Conservation (phyloP, 2,797 vertebrate species). For the Falco biarmicus region DNA sequence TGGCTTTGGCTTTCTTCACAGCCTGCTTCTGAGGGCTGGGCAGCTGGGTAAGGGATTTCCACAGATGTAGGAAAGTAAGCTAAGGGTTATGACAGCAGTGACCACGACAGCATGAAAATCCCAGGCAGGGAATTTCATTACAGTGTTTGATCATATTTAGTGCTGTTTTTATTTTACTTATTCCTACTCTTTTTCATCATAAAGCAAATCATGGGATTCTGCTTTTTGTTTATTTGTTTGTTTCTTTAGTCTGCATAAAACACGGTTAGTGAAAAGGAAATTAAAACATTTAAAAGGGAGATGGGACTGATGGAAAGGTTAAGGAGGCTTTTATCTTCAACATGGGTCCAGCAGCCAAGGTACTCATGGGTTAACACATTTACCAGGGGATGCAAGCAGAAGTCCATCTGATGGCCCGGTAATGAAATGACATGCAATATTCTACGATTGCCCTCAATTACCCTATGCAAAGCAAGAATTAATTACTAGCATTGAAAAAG, state of each 20-base stretch:
- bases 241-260: not conserved
- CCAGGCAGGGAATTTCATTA: not conserved
- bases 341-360: not conserved
- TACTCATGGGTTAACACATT: conserved; percentile 69
- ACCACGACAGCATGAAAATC: not conserved
- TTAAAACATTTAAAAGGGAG: conserved; percentile 8
- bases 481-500: conserved; percentile 81
- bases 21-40: not conserved
- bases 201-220: not conserved
- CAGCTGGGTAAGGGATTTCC: not conserved
- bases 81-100: not conserved
- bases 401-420: conserved; percentile 72
- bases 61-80: not conserved
- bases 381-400: conserved; percentile 49
- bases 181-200: not conserved
- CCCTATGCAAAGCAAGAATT: conserved; percentile 84
- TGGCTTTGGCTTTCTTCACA: not conserved
- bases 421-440: conserved; percentile 79
- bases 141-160: not conserved
- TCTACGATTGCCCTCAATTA: conserved; percentile 84
- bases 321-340: conserved; percentile 28
- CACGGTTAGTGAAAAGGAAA: conserved; percentile 13
- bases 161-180: not conserved
- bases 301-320: not conserved
- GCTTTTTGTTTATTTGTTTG: not conserved